Percentiles rank a stretch among this genome's conserved stretches.
Evolutionary conservation across 2,888 invertebrate species (phyloP).

Genomic region (Sesia bembeciformis): DNA sequence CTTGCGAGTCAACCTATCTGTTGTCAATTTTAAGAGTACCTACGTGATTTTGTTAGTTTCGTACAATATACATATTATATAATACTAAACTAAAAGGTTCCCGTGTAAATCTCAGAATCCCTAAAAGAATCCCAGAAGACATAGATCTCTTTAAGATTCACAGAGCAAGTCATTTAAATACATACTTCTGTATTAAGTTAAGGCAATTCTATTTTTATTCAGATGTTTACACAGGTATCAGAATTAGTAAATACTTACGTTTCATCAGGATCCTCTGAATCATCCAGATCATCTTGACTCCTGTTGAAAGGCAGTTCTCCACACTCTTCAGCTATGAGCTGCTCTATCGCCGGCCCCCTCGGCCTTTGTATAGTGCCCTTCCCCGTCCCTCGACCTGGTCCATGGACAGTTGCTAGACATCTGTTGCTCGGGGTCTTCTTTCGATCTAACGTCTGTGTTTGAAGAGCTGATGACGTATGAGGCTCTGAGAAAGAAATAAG

Average conservation of each 20-base stretch:
- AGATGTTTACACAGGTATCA: too few species aligned
- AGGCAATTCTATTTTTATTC: too few species aligned
- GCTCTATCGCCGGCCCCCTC: conserved; percentile 53
- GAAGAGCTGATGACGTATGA: conserved; percentile 64
- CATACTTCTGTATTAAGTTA: too few species aligned
- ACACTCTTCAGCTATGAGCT: conserved; percentile 63
- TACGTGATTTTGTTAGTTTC: too few species aligned
- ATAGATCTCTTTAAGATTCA: too few species aligned
- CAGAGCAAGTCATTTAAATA: too few species aligned
- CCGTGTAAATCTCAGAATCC: too few species aligned
- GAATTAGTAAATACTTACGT: conserved; percentile 29
- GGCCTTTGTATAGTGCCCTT: conserved; percentile 48
- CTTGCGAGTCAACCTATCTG: too few species aligned
- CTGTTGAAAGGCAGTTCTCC: conserved; percentile 54
- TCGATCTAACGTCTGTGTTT: conserved; percentile 60
- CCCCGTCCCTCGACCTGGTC: conserved; percentile 40
- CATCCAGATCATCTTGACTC: conserved; percentile 73
- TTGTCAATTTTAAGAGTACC: too few species aligned
- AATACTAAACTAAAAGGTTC: too few species aligned
- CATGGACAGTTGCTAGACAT: conserved; percentile 60
- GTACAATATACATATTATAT: too few species aligned
- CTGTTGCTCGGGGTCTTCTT: conserved; percentile 43
- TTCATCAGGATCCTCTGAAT: conserved; percentile 76
- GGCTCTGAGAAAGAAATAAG: conserved; percentile 36
- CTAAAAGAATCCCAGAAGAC: too few species aligned